phyloP scores from a whole-genome alignment of 2,888 invertebrate species.

The Orchesella flavescens region DNA sequence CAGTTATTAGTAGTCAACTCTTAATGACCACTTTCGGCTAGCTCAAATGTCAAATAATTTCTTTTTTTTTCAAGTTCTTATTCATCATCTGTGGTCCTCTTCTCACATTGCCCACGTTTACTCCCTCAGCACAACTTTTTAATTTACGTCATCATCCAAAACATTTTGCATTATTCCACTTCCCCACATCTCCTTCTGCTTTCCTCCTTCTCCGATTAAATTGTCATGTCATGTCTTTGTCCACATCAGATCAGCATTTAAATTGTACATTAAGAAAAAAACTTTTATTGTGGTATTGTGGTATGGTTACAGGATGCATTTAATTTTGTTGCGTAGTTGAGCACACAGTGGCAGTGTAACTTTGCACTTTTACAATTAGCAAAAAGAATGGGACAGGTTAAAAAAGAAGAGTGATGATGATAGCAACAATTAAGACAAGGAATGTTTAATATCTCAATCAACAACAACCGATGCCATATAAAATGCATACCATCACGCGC shows the following conservation, averaged over 20 bases:
- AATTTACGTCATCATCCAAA: neutral
- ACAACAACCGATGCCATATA: neutral
- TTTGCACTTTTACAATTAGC: too few species aligned
- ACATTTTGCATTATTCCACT: neutral
- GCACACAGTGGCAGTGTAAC: neutral
- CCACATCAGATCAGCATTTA: neutral
- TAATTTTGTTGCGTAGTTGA: neutral
- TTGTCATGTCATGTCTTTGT: slow-evolving; percentile 19
- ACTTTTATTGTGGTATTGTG: neutral
- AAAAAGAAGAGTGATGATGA: too few species aligned
- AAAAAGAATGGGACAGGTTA: too few species aligned
- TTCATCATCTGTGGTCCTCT: neutral
- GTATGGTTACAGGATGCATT: neutral
- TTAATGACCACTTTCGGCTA: slow-evolving; percentile 22
- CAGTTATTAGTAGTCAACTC: neutral
- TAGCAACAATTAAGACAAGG: slow-evolving; percentile 7
- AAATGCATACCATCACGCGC: neutral
- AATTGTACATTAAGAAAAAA: neutral
- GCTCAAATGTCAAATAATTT: slow-evolving; percentile 1
- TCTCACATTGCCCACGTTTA: neutral
- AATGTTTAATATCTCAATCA: slow-evolving; percentile 30
- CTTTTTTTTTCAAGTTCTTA: neutral
- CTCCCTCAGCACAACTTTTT: neutral
- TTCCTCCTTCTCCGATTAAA: neutral
- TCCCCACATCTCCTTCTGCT: neutral